These are phyloP conservation scores for Hydrotaea diabolus DNA, from an alignment of 2,888 invertebrate genomes.

Conservation along the genomic window DNA sequence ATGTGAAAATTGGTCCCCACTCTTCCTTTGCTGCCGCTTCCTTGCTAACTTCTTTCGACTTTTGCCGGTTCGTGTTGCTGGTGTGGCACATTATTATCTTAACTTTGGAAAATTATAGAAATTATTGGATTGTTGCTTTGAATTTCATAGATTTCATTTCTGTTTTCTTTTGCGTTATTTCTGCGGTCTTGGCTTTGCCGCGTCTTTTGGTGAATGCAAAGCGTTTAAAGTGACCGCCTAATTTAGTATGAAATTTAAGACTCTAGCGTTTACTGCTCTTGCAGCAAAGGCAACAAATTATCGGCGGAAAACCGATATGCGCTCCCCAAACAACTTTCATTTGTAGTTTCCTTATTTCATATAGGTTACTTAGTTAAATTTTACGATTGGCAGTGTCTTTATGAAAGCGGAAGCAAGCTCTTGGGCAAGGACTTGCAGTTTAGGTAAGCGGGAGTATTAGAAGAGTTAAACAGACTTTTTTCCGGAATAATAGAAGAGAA, in stretches of 20 bases:
- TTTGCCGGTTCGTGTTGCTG: conserved; percentile 15
- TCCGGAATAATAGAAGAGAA: too few species aligned
- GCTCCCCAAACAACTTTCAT: conserved; percentile 11
- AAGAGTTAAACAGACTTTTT: too few species aligned
- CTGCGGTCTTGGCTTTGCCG: not conserved
- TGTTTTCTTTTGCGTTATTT: not conserved
- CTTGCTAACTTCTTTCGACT: not conserved
- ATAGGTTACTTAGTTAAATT: not conserved
- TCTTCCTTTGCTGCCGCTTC: not conserved
- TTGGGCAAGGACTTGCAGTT: too few species aligned
- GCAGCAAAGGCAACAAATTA: conserved; percentile 4
- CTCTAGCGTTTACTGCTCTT: conserved; percentile 36
- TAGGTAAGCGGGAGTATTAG: too few species aligned
- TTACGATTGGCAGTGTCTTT: not conserved
- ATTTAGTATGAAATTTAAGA: conserved; percentile 67
- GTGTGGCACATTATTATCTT: conserved; percentile 62
- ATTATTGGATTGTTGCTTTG: conserved; percentile 65
- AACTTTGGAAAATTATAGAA: conserved; percentile 67
- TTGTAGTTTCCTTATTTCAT: conserved; percentile 14
- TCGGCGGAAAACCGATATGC: not conserved
- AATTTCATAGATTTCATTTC: conserved; percentile 59
- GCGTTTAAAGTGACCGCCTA: conserved; percentile 66
- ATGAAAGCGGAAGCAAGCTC: not conserved
- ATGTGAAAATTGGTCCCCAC: conserved; percentile 65
- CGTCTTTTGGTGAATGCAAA: conserved; percentile 45